Evolutionary conservation across 2,113 vertebrate genomes (phyloP).

Genomic region (Brachyhypopomus occidentalis): DNA sequence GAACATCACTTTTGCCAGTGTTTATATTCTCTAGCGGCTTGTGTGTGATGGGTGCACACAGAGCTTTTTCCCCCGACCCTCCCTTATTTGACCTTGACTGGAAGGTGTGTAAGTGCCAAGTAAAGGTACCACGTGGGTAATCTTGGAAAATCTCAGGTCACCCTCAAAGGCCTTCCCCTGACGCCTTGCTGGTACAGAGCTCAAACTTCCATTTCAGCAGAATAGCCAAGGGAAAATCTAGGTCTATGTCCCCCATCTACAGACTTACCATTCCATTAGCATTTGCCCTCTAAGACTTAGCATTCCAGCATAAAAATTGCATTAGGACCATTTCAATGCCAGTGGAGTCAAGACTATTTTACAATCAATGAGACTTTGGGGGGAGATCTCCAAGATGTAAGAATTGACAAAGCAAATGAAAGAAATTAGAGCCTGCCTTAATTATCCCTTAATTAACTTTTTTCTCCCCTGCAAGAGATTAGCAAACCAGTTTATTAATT

Average conservation of each 20-base stretch:
- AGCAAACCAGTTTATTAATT: slow-evolving; percentile 38
- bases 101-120: not conserved
- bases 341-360: slow-evolving; percentile 30
- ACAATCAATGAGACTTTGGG: slow-evolving; percentile 31
- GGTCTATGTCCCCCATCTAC: not conserved
- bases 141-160: slow-evolving; percentile 9
- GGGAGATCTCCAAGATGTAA: slow-evolving; percentile 25
- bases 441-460: slow-evolving; percentile 52
- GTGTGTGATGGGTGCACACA: not conserved
- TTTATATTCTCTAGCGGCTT: slow-evolving; percentile 35
- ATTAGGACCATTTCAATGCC: slow-evolving; percentile 3
- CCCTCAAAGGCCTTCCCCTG: not conserved
- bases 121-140: not conserved
- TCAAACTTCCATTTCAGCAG: not conserved
- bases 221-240: slow-evolving; percentile 2
- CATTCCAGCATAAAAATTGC: slow-evolving; percentile 6
- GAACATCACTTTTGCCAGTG: slow-evolving; percentile 30
- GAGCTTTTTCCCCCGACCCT: not conserved
- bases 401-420: slow-evolving; percentile 6
- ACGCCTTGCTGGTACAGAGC: not conserved
- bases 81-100: slow-evolving; percentile 16
- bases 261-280: not conserved
- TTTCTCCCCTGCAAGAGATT: slow-evolving; percentile 20
- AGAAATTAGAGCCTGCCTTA: slow-evolving; percentile 26
- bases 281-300: not conserved